A percentile compares a stretch with the other conserved stretches of the same genome.
phyloP scores from a whole-genome alignment of 2,888 invertebrate species.

The Mantis religiosa region DNA sequence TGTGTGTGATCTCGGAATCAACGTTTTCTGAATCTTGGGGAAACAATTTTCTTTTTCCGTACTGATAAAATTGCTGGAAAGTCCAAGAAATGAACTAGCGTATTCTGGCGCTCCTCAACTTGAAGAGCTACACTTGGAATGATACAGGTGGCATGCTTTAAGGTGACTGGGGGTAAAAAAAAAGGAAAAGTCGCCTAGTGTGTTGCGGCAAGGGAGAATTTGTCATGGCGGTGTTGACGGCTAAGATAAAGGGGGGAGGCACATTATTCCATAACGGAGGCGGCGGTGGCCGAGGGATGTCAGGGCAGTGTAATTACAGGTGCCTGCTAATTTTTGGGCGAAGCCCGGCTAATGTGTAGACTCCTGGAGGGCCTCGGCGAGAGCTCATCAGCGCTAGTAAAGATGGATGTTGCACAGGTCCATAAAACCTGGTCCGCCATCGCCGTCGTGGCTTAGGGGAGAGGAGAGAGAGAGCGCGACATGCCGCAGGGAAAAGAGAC shows the following conservation, averaged over 20 bases:
- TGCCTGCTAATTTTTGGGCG: slow-evolving; percentile 16
- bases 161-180: too few relatives aligned
- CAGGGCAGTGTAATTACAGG: slow-evolving; percentile 10
- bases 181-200: neutral
- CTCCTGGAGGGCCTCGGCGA: slow-evolving; percentile 10
- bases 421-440: slow-evolving; percentile 2
- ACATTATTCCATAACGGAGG: neutral
- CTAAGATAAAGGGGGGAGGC: neutral
- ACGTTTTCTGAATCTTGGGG: too few relatives aligned
- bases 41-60: too few relatives aligned
- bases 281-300: neutral
- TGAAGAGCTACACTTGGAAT: too few relatives aligned
- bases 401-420: slow-evolving; percentile 14
- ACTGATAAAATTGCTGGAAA: too few relatives aligned
- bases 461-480: slow-evolving; percentile 1
- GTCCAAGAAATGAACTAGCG: too few relatives aligned
- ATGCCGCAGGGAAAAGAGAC: slow-evolving; percentile 9
- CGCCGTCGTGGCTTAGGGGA: neutral
- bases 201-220: neutral
- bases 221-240: neutral
- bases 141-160: too few relatives aligned
- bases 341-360: slow-evolving; percentile 13
- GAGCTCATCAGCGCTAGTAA: slow-evolving; percentile 16
- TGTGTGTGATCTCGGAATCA: too few relatives aligned
- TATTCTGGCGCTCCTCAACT: too few relatives aligned